Evolutionary conservation across 1,140 invertebrate genomes (phyloP), one percentile per base, ranked within the genome.

Genomic region (Chionoecetes opilio): DNA sequence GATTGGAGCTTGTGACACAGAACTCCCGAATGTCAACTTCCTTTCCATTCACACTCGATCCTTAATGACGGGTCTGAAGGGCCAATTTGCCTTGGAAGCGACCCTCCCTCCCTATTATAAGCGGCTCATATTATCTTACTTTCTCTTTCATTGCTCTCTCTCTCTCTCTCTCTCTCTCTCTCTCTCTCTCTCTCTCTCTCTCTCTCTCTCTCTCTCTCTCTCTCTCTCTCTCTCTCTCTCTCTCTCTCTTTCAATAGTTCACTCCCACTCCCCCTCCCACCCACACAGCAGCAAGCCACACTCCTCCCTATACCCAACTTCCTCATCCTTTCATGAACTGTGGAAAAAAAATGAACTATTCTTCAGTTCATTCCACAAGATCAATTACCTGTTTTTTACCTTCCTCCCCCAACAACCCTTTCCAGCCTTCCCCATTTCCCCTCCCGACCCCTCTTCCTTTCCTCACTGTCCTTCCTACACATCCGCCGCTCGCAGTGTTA

Each of bases 401-500:
- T 92, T n/a, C n/a, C 63, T 26, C 6, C 0, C 38, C 82, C 38
- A 21, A 37, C 86, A 21, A 75, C 34, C 38, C 86, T 87, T 91
- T 82, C 63, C n/a, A 31, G n/a, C 29, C 31, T 41, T 32, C 32
- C 26, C 75, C 82, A n/a, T 35, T 34, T 3, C 8, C 29, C 41
- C 46, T 75, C 3, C n/a, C 89, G 29, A 11, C 0, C 46, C 46
- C 41, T 17, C 29, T n/a, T 8, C 35, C 14, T 8, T 17, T 35
- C 34, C 9, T 34, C 3, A 21, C 34, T 38, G 26, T 6, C 91
- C 82, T 34, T 34, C 91, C 75, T 41, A 92, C 91, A 92, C 91
- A 92, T 38, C 91, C 91, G 91, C 75, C 91, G 91, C 32, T 41
- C 35, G 0, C 91, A 92, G 91, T 92, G 82, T 92, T 92, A 38